phyloP scores from a whole-genome alignment of 2,113 vertebrate genomes.

The Upupa epops region DNA sequence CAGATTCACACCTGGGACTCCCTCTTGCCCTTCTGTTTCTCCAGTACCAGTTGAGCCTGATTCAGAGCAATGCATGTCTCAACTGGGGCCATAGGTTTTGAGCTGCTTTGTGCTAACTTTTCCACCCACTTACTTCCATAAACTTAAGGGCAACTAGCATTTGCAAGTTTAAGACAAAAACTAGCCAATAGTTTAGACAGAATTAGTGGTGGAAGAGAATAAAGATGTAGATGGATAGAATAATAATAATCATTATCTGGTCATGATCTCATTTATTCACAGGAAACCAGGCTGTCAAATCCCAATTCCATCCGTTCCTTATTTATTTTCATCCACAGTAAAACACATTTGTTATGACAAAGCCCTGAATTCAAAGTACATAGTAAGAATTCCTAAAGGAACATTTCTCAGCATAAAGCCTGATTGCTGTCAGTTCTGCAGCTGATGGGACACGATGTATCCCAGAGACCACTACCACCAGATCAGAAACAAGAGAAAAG shows the following conservation, averaged over 20 bases:
- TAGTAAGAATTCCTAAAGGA: background rate
- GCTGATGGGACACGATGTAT: background rate
- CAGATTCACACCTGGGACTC: background rate
- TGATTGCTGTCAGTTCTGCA: background rate
- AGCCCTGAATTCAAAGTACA: background rate
- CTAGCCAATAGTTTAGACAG: background rate
- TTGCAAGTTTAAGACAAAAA: background rate
- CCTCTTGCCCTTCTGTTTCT: background rate
- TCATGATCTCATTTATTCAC: background rate
- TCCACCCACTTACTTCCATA: background rate
- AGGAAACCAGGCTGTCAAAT: background rate
- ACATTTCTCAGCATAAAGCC: background rate
- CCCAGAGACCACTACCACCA: background rate
- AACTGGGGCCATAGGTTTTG: background rate
- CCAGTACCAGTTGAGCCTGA: background rate
- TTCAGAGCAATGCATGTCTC: fast-evolving
- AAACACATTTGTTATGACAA: background rate
- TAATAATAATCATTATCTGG: background rate
- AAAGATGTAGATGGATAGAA: background rate
- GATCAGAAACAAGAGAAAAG: background rate
- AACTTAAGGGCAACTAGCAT: background rate
- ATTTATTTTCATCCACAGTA: background rate
- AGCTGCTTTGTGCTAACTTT: background rate
- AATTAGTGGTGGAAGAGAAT: background rate
- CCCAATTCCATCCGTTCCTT: background rate